Evolutionary conservation across 2,113 vertebrate species (phyloP).

Genomic region (Burhinus oedicnemus): DNA sequence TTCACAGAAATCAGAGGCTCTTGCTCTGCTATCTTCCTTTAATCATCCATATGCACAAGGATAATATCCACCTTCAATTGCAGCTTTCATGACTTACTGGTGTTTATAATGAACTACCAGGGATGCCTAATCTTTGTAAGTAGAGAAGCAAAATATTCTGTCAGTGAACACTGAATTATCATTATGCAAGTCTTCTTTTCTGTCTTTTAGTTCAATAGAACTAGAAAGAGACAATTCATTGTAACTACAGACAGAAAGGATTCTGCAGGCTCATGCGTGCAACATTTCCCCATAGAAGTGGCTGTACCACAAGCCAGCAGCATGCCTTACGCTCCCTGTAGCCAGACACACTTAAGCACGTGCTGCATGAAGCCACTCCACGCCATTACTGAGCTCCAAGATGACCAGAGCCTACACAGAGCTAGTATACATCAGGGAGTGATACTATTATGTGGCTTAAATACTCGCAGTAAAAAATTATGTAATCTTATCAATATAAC

Average conservation of each 20-base stretch:
- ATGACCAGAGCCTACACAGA: not conserved
- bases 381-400: not conserved
- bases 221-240: not conserved
- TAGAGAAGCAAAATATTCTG: not conserved
- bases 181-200: not conserved
- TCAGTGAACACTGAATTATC: not conserved
- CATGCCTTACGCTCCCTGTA: too few species aligned
- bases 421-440: rapidly evolving
- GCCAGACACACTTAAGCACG: not conserved
- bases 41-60: not conserved
- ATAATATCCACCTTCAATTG: not conserved
- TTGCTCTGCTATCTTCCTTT: not conserved
- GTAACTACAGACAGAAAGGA: not conserved
- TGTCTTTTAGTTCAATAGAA: not conserved
- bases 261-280: not conserved
- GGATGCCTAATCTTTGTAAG: not conserved
- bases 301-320: not conserved
- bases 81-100: not conserved
- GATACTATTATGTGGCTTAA: not conserved
- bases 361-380: rapidly evolving
- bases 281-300: not conserved
- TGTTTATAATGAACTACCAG: not conserved
- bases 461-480: not conserved
- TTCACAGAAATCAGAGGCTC: not conserved
- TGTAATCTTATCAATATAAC: not conserved